phyloP scores from a whole-genome alignment of 2,113 vertebrate genomes.

The Paracanthobrama guichenoti region DNA sequence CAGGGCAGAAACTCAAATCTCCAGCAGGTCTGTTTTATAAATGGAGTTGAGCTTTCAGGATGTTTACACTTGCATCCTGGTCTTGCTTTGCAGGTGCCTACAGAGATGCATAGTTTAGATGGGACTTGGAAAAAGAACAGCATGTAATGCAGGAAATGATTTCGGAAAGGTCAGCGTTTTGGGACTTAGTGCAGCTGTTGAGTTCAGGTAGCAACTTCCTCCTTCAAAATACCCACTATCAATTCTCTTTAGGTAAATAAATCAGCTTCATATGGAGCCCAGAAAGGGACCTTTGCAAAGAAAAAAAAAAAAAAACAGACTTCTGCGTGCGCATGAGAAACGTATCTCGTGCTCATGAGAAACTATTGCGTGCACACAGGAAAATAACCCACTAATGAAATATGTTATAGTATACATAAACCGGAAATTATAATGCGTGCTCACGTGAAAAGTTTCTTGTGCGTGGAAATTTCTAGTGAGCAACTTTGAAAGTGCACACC shows the following conservation, averaged over 20 bases:
- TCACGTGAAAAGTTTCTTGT: too few species aligned
- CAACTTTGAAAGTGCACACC: too few species aligned
- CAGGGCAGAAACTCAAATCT: constrained; percentile 51
- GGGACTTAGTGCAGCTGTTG: constrained; percentile 10
- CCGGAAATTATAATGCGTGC: too few species aligned
- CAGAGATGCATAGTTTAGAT: background rate
- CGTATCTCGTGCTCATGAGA: too few species aligned
- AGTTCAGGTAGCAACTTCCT: background rate
- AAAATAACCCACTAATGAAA: too few species aligned
- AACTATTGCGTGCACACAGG: too few species aligned
- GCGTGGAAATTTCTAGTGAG: too few species aligned
- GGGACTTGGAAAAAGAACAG: background rate
- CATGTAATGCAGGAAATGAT: background rate
- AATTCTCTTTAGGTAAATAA: background rate
- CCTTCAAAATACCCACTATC: background rate
- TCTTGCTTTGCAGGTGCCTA: constrained; percentile 44
- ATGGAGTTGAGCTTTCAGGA: constrained; percentile 43
- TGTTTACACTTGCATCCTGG: constrained; percentile 18
- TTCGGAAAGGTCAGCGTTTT: constrained; percentile 36
- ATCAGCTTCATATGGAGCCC: background rate
- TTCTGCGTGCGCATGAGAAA: too few species aligned
- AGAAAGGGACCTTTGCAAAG: too few species aligned
- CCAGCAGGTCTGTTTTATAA: constrained; percentile 52
- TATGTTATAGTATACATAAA: too few species aligned
- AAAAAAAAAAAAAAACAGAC: too few species aligned